Evolutionary conservation across 2,797 vertebrate species (phyloP).

Genomic region (Mormyrops attenuatus): DNA sequence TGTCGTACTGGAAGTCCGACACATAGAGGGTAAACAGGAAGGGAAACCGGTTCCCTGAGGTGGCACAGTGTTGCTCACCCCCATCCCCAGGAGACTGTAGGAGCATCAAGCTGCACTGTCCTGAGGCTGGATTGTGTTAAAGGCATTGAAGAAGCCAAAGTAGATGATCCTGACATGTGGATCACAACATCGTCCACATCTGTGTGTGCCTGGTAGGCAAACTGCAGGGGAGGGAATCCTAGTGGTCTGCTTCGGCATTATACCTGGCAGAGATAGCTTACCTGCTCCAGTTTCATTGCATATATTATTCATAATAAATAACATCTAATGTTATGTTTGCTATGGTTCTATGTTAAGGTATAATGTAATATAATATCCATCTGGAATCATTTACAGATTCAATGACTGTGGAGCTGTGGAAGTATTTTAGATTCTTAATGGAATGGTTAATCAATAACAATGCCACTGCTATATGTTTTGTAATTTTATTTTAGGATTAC

Average conservation of each 20-base stretch:
- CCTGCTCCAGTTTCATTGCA: neutral
- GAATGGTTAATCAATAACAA: neutral
- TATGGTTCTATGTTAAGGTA: neutral
- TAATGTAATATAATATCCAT: neutral
- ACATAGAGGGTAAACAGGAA: neutral
- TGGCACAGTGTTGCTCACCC: neutral
- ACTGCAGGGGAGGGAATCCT: neutral
- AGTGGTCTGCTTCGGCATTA: neutral
- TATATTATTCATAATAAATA: neutral
- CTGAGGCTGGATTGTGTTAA: neutral
- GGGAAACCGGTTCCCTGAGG: neutral
- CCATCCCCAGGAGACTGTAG: neutral
- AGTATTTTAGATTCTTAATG: neutral
- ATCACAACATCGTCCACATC: neutral
- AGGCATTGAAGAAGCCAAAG: neutral
- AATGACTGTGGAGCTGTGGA: neutral
- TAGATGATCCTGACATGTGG: neutral
- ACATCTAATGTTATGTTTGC: neutral
- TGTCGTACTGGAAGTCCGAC: neutral
- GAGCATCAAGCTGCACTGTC: too few species aligned
- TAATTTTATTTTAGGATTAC: neutral
- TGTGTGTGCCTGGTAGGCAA: neutral
- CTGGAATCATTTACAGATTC: neutral
- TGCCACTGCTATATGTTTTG: neutral
- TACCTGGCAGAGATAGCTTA: neutral